Evolutionary conservation across 2,888 invertebrate genomes (phyloP), one percentile per base, ranked within the genome.

Genomic region (Heliconius charithonia): DNA sequence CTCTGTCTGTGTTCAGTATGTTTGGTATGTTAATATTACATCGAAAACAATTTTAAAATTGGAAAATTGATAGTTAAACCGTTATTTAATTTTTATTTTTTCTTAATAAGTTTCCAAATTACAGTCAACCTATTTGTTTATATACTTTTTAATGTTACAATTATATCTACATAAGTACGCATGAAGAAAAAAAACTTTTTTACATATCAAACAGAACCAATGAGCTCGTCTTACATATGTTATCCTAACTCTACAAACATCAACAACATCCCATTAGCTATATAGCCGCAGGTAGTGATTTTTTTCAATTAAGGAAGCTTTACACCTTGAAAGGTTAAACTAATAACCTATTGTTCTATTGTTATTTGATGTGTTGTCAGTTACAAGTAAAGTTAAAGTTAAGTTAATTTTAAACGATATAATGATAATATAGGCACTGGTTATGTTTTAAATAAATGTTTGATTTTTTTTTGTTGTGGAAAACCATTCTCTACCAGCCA

Each of bases 331-430:
- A 16, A 25, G 25, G 41, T 69, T n/a, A 4, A 41, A 45, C 41
- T 45, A 41, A 69, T 69, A 69, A 37, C 25, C 41, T 69, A 69
- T 41, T 41, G 69, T 69, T 69, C 25, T 69, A 69, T 69, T 69
- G 67, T 69, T 69, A 16, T 69, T 45, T 22, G 1, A 67, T n/a
- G 3, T 41, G 25, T 25, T 69, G 25, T 69, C 16, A 41, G 25
- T 45, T 41, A 41, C 25, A 7, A 16, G 45, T 69, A 69, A 69
- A 69, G 25, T 69, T n/a, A 0, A n/a, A 3, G 0, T 1, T 29
- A 51, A 22, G 19, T 51, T 19, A 65, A 29, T 22, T 27, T 65
- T 65, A 29, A 22, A 12, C 4, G 4, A 66, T 66, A 22, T 66
- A 66, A n/a, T 32, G 22, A 12, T n/a, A 4, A 37, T 3, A n/a